phyloP scores from a whole-genome alignment of 1,140 invertebrate genomes.

The Coelopa frigida region DNA sequence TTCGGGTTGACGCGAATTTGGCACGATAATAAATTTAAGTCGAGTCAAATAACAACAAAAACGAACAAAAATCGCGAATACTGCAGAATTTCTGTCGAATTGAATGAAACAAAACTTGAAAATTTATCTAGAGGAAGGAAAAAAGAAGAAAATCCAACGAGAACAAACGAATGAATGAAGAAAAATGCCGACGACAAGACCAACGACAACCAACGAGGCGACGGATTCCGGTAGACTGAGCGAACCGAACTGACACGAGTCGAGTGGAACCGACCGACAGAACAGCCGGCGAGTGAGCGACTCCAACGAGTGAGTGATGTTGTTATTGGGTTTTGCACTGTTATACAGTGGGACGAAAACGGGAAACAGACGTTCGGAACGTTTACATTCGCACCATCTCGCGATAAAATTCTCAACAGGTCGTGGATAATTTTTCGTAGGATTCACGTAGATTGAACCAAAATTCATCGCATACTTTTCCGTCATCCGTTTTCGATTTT shows the following conservation, averaged over 20 bases:
- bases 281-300: background rate
- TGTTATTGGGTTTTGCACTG: background rate
- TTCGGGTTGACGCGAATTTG: too few relatives aligned
- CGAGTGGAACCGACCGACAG: conserved; percentile 1
- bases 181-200: conserved; percentile 6
- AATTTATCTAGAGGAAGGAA: conserved; percentile 5
- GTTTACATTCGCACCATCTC: too few relatives aligned
- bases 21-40: too few relatives aligned
- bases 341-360: too few relatives aligned
- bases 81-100: background rate
- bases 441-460: too few relatives aligned
- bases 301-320: background rate
- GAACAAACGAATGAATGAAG: conserved; percentile 11
- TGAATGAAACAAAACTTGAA: conserved; percentile 9
- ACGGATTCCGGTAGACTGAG: conserved; percentile 11
- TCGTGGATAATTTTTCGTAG: too few relatives aligned
- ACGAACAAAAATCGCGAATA: background rate
- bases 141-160: conserved; percentile 11
- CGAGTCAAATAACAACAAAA: background rate
- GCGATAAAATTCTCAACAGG: too few relatives aligned
- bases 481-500: too few relatives aligned
- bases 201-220: background rate
- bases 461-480: too few relatives aligned
- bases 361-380: too few relatives aligned
- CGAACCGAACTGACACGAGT: too few relatives aligned